Conservation (phyloP, 2,797 vertebrate species). For the Balearica regulorum region DNA sequence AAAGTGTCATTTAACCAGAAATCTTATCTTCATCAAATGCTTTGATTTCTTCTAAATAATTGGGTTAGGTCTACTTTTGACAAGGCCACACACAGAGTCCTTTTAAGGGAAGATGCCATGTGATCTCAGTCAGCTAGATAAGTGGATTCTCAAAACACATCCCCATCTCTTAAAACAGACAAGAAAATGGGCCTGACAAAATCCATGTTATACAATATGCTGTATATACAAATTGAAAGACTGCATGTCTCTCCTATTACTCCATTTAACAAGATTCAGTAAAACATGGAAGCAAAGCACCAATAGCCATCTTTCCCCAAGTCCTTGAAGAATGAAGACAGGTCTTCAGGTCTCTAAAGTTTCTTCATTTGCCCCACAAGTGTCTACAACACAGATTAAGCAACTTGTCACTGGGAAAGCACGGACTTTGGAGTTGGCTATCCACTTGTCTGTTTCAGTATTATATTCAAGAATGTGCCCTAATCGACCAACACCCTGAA, state of each 20-base stretch:
- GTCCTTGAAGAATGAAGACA: conserved; percentile 30
- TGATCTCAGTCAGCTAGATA: background rate
- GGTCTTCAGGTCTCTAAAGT: conserved; percentile 82
- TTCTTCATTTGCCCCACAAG: conserved; percentile 94
- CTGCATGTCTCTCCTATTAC: background rate
- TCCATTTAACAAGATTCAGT: conserved; percentile 21
- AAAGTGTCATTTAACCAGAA: conserved; percentile 2
- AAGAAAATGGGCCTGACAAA: conserved; percentile 43
- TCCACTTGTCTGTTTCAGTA: conserved; percentile 93
- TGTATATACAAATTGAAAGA: conserved; percentile 39
- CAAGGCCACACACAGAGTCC: conserved; percentile 15
- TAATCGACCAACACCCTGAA: conserved; percentile 93
- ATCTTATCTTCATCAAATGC: conserved; percentile 1
- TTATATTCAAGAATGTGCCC: conserved; percentile 94
- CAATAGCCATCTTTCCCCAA: conserved; percentile 34
- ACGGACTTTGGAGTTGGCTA: conserved; percentile 91
- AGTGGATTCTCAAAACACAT: conserved; percentile 40
- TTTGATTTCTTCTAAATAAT: conserved; percentile 8
- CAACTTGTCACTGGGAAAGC: conserved; percentile 97
- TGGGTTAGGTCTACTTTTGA: background rate
- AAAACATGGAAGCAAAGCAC: conserved; percentile 63
- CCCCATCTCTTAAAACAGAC: conserved; percentile 42
- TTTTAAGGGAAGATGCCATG: conserved; percentile 8
- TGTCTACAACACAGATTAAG: conserved; percentile 96
- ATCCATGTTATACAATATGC: conserved; percentile 35